Evolutionary conservation across 2,797 vertebrate genomes (phyloP).

Genomic region (Platyrinchus mystaceus): DNA sequence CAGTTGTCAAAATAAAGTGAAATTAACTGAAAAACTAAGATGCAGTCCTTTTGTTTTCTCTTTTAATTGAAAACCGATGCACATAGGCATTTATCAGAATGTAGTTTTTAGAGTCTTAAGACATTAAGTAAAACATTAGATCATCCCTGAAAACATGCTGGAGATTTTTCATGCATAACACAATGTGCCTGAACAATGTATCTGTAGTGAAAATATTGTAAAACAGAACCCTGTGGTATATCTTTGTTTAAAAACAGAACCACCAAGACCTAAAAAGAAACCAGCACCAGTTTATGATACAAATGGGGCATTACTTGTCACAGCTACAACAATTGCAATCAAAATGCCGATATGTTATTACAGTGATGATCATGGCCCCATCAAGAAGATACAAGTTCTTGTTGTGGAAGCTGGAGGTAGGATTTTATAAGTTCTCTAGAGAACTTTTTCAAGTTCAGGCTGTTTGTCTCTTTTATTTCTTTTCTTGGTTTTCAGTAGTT

Average conservation of each 20-base stretch:
- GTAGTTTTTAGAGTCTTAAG: neutral
- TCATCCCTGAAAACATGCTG: neutral
- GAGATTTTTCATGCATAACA: neutral
- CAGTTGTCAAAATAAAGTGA: neutral
- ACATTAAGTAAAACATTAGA: neutral
- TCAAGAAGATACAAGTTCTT: slow-evolving; percentile 92
- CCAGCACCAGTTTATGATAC: slow-evolving; percentile 83
- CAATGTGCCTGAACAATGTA: neutral
- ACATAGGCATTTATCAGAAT: neutral
- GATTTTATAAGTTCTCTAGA: neutral
- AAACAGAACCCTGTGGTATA: neutral
- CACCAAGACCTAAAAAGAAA: slow-evolving; percentile 85
- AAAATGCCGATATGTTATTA: slow-evolving; percentile 94
- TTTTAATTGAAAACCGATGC: neutral
- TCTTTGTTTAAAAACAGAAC: slow-evolving; percentile 79
- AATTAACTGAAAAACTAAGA: neutral
- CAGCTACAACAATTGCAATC: slow-evolving; percentile 90
- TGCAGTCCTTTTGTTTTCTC: neutral
- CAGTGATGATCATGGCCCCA: slow-evolving; percentile 93
- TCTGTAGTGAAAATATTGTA: neutral
- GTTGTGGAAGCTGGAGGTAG: slow-evolving; percentile 92
- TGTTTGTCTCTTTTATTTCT: neutral
- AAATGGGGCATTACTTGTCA: slow-evolving; percentile 84
- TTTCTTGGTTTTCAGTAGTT: neutral
- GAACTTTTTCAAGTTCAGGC: neutral